phyloP scores from a whole-genome alignment of 2,113 vertebrate genomes.

The Amazona guildingii region DNA sequence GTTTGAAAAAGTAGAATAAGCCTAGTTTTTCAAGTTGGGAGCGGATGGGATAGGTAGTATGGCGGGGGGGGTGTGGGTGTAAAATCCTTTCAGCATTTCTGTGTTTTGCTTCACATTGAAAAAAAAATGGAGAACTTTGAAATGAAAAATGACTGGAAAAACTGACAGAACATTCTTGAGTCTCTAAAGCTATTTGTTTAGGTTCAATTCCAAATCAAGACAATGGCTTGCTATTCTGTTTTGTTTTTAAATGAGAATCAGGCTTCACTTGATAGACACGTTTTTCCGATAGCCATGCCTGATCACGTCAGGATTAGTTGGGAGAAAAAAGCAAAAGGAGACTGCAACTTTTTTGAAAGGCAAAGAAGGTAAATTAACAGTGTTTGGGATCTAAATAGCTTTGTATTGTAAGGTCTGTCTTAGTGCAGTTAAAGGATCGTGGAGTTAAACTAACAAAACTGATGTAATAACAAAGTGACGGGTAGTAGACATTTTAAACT shows the following conservation, averaged over 20 bases:
- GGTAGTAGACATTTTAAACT: background rate
- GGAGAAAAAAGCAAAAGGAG: background rate
- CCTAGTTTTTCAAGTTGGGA: background rate
- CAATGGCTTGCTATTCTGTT: slow-evolving; percentile 51
- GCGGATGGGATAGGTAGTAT: too few species aligned
- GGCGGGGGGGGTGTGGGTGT: background rate
- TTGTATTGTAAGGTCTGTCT: background rate
- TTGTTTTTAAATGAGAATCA: slow-evolving; percentile 54
- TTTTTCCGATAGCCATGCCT: background rate
- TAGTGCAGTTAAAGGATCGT: background rate
- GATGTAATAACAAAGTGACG: background rate
- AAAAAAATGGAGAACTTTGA: background rate
- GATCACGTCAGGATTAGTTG: slow-evolving; percentile 6
- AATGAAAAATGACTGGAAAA: slow-evolving; percentile 29
- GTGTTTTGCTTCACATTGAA: background rate
- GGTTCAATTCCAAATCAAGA: slow-evolving; percentile 10
- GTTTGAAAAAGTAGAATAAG: background rate
- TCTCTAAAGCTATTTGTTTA: slow-evolving; percentile 22
- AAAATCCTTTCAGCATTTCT: background rate
- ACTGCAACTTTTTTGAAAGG: background rate
- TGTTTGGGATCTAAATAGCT: background rate
- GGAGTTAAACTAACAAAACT: background rate
- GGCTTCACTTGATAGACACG: slow-evolving; percentile 31
- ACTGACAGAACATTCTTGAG: background rate
- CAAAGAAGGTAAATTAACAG: slow-evolving; percentile 9